These are phyloP conservation scores for Mayetiola destructor DNA, from an alignment of 2,888 invertebrate species.

Conservation along the genomic window DNA sequence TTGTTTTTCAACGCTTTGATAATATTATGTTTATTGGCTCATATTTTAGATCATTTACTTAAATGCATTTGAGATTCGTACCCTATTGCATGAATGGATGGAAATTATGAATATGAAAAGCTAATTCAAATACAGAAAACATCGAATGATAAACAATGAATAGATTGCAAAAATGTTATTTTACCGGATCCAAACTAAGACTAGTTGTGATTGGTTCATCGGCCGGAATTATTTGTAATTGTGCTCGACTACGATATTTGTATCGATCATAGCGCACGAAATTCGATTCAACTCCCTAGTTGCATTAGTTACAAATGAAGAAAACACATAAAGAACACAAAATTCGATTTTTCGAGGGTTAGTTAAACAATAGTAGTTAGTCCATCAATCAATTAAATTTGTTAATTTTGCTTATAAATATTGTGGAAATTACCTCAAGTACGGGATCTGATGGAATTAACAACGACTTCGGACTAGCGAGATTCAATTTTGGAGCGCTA, in stretches of 20 bases:
- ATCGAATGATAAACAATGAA: background rate
- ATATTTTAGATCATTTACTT: too few relatives aligned
- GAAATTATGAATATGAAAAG: background rate
- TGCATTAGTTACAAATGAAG: constrained; percentile 4
- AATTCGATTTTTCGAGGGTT: background rate
- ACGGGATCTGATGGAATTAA: constrained; percentile 44
- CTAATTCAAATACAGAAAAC: background rate
- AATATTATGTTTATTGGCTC: background rate
- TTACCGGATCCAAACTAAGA: constrained; percentile 13
- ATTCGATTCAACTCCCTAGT: constrained; percentile 35
- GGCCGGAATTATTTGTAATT: constrained; percentile 16
- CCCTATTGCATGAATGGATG: background rate
- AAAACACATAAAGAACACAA: constrained; percentile 17
- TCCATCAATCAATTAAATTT: background rate
- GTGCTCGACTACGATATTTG: constrained; percentile 17
- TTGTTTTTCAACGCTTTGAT: background rate
- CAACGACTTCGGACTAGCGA: constrained; percentile 41
- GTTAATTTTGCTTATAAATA: background rate
- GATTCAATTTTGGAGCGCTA: constrained; percentile 46
- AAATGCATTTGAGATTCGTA: background rate
- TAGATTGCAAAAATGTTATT: background rate
- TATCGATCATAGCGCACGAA: constrained; percentile 26
- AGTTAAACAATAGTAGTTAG: background rate
- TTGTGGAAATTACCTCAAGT: constrained; percentile 38
- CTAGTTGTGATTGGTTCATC: background rate